phyloP scores from a whole-genome alignment of 2,888 invertebrate species.

The Junonia oenone region DNA sequence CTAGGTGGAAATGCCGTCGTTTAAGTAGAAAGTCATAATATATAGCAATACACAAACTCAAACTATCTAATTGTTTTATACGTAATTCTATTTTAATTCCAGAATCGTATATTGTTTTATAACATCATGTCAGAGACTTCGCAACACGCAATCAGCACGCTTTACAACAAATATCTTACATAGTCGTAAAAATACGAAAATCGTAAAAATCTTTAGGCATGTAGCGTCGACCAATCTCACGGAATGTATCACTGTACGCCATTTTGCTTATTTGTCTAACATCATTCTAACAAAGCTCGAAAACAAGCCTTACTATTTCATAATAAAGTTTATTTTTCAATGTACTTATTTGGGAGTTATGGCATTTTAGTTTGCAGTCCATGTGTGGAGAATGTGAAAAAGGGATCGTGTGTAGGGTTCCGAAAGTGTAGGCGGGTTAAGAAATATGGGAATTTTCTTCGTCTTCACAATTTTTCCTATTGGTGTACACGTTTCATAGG shows the following conservation, averaged over 20 bases:
- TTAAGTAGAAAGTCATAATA: too few relatives aligned
- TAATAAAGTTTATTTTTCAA: too few relatives aligned
- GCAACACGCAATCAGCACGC: neutral
- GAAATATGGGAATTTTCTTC: constrained; percentile 52
- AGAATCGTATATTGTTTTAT: too few relatives aligned
- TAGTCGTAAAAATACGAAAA: constrained; percentile 10
- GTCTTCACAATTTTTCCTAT: constrained; percentile 36
- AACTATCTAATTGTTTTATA: too few relatives aligned
- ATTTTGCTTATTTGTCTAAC: constrained; percentile 8
- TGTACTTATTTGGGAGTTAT: constrained; percentile 8
- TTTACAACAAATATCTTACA: neutral
- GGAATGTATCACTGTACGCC: constrained; percentile 27
- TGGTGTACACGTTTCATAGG: constrained; percentile 42
- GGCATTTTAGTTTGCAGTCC: constrained; percentile 11
- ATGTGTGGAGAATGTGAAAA: constrained; percentile 37
- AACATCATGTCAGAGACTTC: neutral
- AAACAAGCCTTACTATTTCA: too few relatives aligned
- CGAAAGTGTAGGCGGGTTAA: constrained; percentile 42
- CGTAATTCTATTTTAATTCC: too few relatives aligned
- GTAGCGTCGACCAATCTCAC: constrained; percentile 33
- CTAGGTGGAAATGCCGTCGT: too few relatives aligned
- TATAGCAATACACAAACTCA: too few relatives aligned
- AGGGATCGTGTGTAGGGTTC: constrained; percentile 34
- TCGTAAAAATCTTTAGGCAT: constrained; percentile 33
- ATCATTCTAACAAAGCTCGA: too few relatives aligned